Conservation (phyloP, 64 coral and sea anemone genomes). For the Orbicella faveolata region DNA sequence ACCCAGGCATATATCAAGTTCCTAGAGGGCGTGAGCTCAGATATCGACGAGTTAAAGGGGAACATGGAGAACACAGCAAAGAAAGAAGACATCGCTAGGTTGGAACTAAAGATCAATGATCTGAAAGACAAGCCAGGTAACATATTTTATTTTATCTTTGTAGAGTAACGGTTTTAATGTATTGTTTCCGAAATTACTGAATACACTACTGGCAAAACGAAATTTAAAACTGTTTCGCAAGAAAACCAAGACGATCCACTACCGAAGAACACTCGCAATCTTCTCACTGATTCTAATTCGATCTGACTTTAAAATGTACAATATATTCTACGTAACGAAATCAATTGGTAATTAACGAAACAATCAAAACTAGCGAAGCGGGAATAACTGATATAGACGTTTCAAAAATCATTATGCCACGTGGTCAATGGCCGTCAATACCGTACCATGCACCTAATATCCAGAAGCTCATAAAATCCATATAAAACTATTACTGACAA, state of each 20-base stretch:
- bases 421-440: not conserved
- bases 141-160: too few species aligned
- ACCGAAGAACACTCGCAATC: too few species aligned
- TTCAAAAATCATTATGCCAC: conserved; percentile 1
- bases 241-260: too few species aligned
- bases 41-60: not conserved
- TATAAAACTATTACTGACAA: not conserved
- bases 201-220: too few species aligned
- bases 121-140: not conserved
- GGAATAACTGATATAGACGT: not conserved
- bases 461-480: not conserved
- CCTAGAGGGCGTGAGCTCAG: not conserved
- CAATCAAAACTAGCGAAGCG: not conserved
- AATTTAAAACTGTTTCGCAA: too few species aligned
- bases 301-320: not conserved
- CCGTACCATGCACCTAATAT: not conserved
- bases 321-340: not conserved
- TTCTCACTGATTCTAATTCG: not conserved
- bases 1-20: not conserved
- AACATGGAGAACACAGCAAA: not conserved
- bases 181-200: too few species aligned
- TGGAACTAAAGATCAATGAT: not conserved
- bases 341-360: not conserved
- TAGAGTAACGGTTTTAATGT: too few species aligned
- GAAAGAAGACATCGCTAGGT: not conserved